phyloP scores from a whole-genome alignment of 2,113 vertebrate species.

The Rhinichthys klamathensis region DNA sequence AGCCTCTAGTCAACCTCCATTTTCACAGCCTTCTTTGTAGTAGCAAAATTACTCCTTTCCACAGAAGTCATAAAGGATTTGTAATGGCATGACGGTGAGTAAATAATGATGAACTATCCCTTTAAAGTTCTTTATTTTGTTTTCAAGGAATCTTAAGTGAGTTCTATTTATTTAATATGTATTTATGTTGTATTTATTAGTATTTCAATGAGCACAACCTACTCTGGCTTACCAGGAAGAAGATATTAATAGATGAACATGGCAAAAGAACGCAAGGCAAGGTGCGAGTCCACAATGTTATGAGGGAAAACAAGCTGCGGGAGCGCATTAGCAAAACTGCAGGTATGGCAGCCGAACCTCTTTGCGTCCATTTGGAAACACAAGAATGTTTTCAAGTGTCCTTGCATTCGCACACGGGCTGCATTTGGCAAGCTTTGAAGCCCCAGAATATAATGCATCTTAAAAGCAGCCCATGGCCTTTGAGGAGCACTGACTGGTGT shows the following conservation, averaged over 20 bases:
- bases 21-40: background rate
- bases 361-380: slow-evolving; percentile 80
- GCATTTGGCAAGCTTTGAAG: slow-evolving; percentile 79
- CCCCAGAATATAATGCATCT: slow-evolving; percentile 75
- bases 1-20: background rate
- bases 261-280: background rate
- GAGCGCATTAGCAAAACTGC: slow-evolving; percentile 70
- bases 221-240: slow-evolving; percentile 9
- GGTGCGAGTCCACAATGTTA: slow-evolving; percentile 31
- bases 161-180: background rate
- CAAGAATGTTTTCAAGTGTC: slow-evolving; percentile 74
- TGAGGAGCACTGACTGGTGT: slow-evolving; percentile 66
- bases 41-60: background rate
- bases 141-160: background rate
- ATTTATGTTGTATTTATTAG: background rate
- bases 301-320: slow-evolving; percentile 55
- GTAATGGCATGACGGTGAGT: background rate
- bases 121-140: background rate
- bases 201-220: background rate
- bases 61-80: background rate
- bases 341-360: slow-evolving; percentile 68
- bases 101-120: background rate
- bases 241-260: background rate
- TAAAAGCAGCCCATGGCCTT: slow-evolving; percentile 72
- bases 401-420: slow-evolving; percentile 70